Evolutionary conservation across 2,113 vertebrate species (phyloP).

Genomic region (Uropsilus gracilis): DNA sequence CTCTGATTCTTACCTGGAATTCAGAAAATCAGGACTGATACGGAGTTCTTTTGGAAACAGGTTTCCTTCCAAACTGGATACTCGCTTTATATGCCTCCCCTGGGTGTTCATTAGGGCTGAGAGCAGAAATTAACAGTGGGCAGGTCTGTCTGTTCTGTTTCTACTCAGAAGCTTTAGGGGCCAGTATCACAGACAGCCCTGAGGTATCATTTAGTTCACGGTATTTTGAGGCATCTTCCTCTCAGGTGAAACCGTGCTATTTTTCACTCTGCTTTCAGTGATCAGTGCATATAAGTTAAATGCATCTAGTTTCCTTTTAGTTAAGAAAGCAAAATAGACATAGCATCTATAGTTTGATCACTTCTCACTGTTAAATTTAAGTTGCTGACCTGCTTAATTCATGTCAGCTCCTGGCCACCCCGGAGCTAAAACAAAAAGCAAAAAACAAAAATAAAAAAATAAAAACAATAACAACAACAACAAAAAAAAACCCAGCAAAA

Average conservation of each 20-base stretch:
- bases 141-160: not conserved
- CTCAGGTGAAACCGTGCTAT: not conserved
- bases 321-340: not conserved
- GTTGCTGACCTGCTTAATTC: not conserved
- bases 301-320: not conserved
- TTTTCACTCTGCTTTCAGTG: not conserved
- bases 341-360: not conserved
- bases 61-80: not conserved
- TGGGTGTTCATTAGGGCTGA: not conserved
- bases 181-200: not conserved
- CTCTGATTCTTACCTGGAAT: not conserved
- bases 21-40: not conserved
- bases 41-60: not conserved
- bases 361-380: not conserved
- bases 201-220: not conserved
- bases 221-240: not conserved
- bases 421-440: not conserved
- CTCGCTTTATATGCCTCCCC: not conserved
- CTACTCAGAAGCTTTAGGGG: not conserved
- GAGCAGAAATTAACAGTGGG: no score
- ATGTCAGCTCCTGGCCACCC: not conserved
- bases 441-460: no score
- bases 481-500: no score
- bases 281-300: not conserved
- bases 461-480: no score